phyloP scores from a whole-genome alignment of 2,797 vertebrate species.

The Sciurus vulgaris region DNA sequence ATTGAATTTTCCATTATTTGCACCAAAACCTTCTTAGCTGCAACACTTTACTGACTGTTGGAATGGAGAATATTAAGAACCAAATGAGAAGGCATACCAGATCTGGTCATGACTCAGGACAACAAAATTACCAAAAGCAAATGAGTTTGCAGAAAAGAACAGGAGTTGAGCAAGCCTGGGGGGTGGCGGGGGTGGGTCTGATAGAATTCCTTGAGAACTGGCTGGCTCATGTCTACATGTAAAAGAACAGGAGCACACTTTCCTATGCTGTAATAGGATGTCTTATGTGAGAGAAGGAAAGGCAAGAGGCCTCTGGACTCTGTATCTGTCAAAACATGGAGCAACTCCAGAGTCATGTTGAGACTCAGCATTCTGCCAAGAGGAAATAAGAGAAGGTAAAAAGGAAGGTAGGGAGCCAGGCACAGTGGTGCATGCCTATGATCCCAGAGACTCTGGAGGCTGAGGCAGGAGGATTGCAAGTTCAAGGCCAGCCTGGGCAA shows the following conservation, averaged over 20 bases:
- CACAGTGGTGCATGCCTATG: not conserved
- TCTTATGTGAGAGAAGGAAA: not conserved
- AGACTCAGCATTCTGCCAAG: not conserved
- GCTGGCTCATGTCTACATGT: not conserved
- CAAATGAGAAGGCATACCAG: not conserved
- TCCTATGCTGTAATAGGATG: not conserved
- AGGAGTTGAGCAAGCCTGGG: not conserved
- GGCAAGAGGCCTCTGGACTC: not conserved
- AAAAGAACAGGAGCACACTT: not conserved
- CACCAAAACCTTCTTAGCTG: not conserved
- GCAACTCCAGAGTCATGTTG: not conserved
- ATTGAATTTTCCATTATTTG: conserved; percentile 49
- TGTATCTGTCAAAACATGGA: not conserved
- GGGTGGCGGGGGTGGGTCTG: not conserved
- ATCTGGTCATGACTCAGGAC: conserved; percentile 44
- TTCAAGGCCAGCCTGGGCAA: not conserved
- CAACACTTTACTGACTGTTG: not conserved
- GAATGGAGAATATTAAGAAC: not conserved
- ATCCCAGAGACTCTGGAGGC: not conserved
- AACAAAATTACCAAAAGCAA: conserved; percentile 47
- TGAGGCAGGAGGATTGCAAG: not conserved
- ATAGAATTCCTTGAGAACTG: not conserved
- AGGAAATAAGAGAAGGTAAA: not conserved
- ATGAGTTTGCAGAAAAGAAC: conserved; percentile 29
- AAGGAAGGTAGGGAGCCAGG: not conserved